A percentile compares a stretch with the other conserved stretches of the same genome.
phyloP scores from a whole-genome alignment of 2,113 vertebrate species.

The Chaetodon auriga region DNA sequence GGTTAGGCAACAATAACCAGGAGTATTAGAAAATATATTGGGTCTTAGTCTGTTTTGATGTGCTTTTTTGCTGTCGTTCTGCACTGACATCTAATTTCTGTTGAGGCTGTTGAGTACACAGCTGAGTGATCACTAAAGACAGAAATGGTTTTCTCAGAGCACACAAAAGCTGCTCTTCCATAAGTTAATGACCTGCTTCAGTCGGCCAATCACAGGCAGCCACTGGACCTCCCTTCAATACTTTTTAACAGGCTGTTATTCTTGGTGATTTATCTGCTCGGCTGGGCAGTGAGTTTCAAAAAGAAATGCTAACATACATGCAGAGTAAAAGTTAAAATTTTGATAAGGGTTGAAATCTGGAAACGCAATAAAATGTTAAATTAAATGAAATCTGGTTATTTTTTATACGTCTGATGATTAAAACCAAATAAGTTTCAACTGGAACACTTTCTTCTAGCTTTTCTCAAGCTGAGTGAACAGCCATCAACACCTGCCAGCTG shows the following conservation, averaged over 20 bases:
- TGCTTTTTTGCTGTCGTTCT: background rate
- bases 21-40: conserved; percentile 21
- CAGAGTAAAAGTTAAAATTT: background rate
- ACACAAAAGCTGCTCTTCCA: conserved; percentile 3
- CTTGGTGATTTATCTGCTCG: background rate
- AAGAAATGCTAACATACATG: background rate
- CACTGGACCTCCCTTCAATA: conserved; percentile 2
- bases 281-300: background rate
- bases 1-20: conserved; percentile 28
- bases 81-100: conserved; percentile 29
- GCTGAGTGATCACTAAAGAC: conserved; percentile 40
- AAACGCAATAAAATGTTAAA: background rate
- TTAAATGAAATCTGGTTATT: too few relatives aligned
- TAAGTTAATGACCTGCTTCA: conserved; percentile 28
- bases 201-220: conserved; percentile 2
- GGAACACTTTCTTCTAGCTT: background rate
- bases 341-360: background rate
- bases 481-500: conserved; percentile 48
- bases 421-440: background rate
- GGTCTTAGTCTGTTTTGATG: conserved; percentile 20
- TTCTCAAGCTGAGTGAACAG: conserved; percentile 44
- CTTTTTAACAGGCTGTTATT: conserved; percentile 17
- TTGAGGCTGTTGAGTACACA: conserved; percentile 11
- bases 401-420: background rate
- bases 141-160: background rate